Conservation (phyloP, 2,888 invertebrate species). For the Diachrysia chrysitis region DNA sequence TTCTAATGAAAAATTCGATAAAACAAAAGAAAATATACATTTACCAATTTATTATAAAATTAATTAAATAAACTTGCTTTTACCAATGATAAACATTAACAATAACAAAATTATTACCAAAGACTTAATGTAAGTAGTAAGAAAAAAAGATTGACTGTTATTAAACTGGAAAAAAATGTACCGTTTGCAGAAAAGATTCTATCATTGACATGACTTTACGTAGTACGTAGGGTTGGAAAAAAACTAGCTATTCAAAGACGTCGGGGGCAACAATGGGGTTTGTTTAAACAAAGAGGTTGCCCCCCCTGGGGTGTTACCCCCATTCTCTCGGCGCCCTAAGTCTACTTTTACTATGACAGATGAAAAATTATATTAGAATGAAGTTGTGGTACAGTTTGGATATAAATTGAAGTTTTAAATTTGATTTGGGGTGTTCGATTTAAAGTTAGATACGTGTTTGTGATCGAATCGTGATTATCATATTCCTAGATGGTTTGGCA, state of each 20-base stretch:
- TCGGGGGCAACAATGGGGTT: constrained; percentile 17
- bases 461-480: constrained; percentile 10
- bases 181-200: constrained; percentile 34
- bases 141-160: constrained; percentile 30
- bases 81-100: constrained; percentile 20
- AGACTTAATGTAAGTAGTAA: constrained; percentile 29
- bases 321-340: constrained; percentile 31
- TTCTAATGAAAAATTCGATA: neutral
- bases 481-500: neutral
- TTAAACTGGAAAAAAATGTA: constrained; percentile 12
- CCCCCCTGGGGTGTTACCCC: constrained; percentile 22
- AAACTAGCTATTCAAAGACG: constrained; percentile 31
- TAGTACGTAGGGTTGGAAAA: constrained; percentile 10
- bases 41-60: too few relatives aligned
- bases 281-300: constrained; percentile 48
- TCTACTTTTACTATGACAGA: constrained; percentile 20
- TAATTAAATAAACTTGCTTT: neutral
- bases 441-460: constrained; percentile 22
- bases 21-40: neutral
- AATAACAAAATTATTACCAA: constrained; percentile 12
- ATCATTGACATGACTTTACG: constrained; percentile 21
- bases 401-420: constrained; percentile 42
- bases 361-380: constrained; percentile 44
- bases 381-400: constrained; percentile 35
- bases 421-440: constrained; percentile 33